These are phyloP conservation scores for Drosophila kikkawai DNA, from an alignment of 1,140 invertebrate species.

Conservation along the genomic window DNA sequence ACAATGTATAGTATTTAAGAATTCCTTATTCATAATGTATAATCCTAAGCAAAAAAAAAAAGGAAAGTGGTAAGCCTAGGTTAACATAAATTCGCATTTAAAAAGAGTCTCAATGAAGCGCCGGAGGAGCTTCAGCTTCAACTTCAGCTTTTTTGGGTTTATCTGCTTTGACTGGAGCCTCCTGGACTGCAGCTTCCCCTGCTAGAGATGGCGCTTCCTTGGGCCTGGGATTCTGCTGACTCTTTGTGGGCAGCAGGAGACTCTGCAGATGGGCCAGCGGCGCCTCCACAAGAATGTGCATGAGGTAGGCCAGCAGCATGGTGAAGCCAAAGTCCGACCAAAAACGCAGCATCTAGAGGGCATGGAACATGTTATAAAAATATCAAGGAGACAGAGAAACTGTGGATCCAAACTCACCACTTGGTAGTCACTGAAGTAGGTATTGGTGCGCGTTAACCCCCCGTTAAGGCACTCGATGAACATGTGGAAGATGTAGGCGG, in stretches of 20 bases:
- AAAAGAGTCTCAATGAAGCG: not conserved
- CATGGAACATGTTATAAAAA: slow-evolving; percentile 4
- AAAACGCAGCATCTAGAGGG: slow-evolving; percentile 58
- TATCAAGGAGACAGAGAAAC: not conserved
- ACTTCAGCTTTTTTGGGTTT: not conserved
- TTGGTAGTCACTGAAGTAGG: slow-evolving; percentile 73
- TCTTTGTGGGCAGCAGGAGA: slow-evolving; percentile 29
- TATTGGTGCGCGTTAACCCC: slow-evolving; percentile 34
- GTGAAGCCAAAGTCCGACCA: slow-evolving; percentile 67
- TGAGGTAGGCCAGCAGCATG: slow-evolving; percentile 50
- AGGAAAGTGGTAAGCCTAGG: not conserved
- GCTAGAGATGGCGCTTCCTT: not conserved
- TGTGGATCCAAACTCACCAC: slow-evolving; percentile 42
- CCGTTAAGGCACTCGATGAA: slow-evolving; percentile 58
- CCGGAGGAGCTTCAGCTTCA: not conserved
- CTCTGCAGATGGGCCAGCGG: slow-evolving; percentile 46
- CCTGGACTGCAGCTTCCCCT: not conserved
- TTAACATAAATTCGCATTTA: not conserved
- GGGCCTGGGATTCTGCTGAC: slow-evolving; percentile 7
- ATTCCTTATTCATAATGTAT: not conserved
- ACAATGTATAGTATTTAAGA: not conserved
- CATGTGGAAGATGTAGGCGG: slow-evolving; percentile 86
- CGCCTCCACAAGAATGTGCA: slow-evolving; percentile 61
- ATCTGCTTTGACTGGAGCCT: not conserved
- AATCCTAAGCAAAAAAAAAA: not conserved